Evolutionary conservation across 2,888 invertebrate genomes (phyloP).

Genomic region (Thymelicus sylvestris): DNA sequence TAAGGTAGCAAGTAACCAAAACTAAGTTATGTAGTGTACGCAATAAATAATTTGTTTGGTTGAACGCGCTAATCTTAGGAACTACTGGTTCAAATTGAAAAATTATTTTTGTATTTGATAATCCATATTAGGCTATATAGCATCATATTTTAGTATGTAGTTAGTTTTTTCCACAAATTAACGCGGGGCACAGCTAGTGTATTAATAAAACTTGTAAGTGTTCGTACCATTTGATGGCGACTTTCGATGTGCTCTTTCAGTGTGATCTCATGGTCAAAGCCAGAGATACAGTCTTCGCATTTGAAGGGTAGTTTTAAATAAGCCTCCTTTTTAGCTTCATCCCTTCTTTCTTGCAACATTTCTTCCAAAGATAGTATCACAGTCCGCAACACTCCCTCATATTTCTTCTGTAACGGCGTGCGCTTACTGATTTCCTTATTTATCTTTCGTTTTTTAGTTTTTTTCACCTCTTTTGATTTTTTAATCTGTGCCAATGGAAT

Average conservation of each 20-base stretch:
- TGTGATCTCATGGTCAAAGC: constrained; percentile 66
- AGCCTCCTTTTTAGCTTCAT: constrained; percentile 51
- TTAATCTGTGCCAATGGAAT: constrained; percentile 50
- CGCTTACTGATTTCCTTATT: constrained; percentile 5
- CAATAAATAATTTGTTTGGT: too few species aligned
- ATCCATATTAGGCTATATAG: too few species aligned
- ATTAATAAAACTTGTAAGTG: too few species aligned
- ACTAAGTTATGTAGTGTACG: too few species aligned
- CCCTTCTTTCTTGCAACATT: constrained; percentile 57
- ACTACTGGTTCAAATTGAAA: too few species aligned
- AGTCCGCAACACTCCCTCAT: constrained; percentile 59
- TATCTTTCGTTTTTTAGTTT: constrained; percentile 34
- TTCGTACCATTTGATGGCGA: constrained; percentile 59
- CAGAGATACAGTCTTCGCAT: constrained; percentile 65
- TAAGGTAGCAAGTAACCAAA: too few species aligned
- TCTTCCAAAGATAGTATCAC: constrained; percentile 56
- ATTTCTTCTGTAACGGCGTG: constrained; percentile 46
- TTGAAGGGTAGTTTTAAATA: constrained; percentile 65
- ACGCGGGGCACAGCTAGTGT: too few species aligned
- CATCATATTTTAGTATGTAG: too few species aligned
- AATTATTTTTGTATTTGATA: too few species aligned
- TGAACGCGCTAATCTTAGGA: too few species aligned
- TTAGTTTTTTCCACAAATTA: too few species aligned
- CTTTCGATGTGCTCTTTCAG: constrained; percentile 61
- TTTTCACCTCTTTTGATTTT: constrained; percentile 43